Evolutionary conservation across 2,888 invertebrate genomes (phyloP), one percentile per base, ranked within the genome.

Genomic region (Iphiclides podalirius): DNA sequence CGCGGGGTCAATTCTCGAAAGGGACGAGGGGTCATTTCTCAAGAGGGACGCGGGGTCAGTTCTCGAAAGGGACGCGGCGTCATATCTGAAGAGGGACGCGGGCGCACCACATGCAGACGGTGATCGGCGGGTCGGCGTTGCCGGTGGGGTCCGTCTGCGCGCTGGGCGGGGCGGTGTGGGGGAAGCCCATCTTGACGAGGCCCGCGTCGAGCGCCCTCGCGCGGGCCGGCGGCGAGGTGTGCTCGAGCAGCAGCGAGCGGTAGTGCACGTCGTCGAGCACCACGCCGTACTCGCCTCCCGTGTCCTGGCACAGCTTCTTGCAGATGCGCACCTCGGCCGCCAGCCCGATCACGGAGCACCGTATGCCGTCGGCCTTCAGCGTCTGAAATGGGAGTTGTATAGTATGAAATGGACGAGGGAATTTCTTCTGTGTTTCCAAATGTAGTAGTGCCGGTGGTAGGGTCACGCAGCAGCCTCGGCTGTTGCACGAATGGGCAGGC

Each of bases 131-230:
- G 61, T 92, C 93, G 56, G 87, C 90, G 39, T 77, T 76, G 47
- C 68, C 59, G 12, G 66, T 47, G 1, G 72, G 64, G 55, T 79
- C 81, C 0, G 72, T 55, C 52, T 90, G 76, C 64, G 89, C 86
- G 63, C 90, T 90, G 61, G 91, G 91, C 4, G 90, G 90, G 55
- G 91, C 89, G 48, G 91, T 88, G 86, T 97, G 96, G 4, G 98
- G 98, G 81, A 98, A 98, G 37, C 98, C 98, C 98, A 98, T 98
- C 90, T 97, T 96, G 26, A 97, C 95, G 1, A 97, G 90, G 45
- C 92, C 91, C 12, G 96, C 94, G 47, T 95, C 94, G 12, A 94
- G 91, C 0, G 81, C 72, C 11, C 75, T 85, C 53, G 93, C 91
- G 1, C 92, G 89, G 8, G 92, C 87, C 38, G 92, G 91, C 23